These are phyloP conservation scores for Zapornia atra DNA, from an alignment of 2,113 vertebrate genomes.

Conservation along the genomic window DNA sequence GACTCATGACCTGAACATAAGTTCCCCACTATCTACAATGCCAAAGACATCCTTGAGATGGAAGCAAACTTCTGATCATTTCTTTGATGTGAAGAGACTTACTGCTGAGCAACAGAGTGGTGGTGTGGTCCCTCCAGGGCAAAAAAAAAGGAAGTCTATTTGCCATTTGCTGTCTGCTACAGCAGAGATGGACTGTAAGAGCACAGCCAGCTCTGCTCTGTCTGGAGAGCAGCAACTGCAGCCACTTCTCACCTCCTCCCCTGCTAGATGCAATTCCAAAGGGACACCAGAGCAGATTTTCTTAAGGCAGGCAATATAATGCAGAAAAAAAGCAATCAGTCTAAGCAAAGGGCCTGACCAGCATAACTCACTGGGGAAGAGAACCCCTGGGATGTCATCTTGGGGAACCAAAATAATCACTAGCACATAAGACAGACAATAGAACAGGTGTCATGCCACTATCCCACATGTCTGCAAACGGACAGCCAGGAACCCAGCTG, in stretches of 20 bases:
- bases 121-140: neutral
- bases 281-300: neutral
- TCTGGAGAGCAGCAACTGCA: neutral
- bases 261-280: neutral
- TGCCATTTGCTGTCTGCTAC: neutral
- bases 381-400: neutral
- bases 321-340: neutral
- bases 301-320: neutral
- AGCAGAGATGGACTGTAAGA: neutral
- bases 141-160: neutral
- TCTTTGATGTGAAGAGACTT: neutral
- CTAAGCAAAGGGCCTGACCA: neutral
- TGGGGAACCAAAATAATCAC: neutral
- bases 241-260: neutral
- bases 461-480: accelerated
- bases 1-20: neutral
- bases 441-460: neutral
- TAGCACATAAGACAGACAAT: neutral
- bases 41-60: neutral
- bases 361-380: neutral
- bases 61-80: neutral
- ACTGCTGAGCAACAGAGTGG: neutral
- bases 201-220: neutral
- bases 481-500: neutral
- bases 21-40: neutral